Evolutionary conservation across 2,888 invertebrate genomes (phyloP), one percentile per base, ranked within the genome.

Genomic region (Julus scanicus): DNA sequence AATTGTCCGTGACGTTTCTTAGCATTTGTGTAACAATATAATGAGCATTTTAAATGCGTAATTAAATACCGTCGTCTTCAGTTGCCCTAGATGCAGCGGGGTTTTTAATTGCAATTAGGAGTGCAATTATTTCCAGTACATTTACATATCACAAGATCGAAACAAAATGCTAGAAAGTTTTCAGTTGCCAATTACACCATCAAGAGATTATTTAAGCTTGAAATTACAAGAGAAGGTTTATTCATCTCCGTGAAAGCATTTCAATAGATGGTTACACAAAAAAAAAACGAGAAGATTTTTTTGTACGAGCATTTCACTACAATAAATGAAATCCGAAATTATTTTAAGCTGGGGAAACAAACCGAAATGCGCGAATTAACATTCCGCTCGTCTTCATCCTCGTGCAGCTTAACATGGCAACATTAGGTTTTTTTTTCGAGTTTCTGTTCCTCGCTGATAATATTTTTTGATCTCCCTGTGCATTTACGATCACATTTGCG

Each of bases 401-500:
- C 0, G 80, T 37, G 80, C 11, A 2, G 80, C 80, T 80, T 80
- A 80, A 80, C 80, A 20, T 80, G 80, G 80, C 80, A 37, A 37
- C 80, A 80, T 80, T 80, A 80, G 37, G 37, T 9, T 80, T 80
- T 80, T 80, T 80, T 80, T 13, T 11, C 53, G 13, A 37, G 3
- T 80, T 80, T 80, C 80, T 80, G 80, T 37, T 80, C 80, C 29
- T 37, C 37, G 37, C 37, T 37, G 80, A 80, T 80, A 37, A 20
- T 11, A 20, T 80, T 80, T 63, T 80, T 80, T 80, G 80, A 80
- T 80, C 80, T 80, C 37, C 37, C 37, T 11, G 8, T 15, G 37
- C 80, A 80, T 80, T 80, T 80, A 80, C 80, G 80, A 80, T 80
- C 80, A 80, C 80, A 80, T 80, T 80, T 80, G 80, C 80, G 37